Evolutionary conservation across 1,140 invertebrate species (phyloP).

Genomic region (Musca domestica): DNA sequence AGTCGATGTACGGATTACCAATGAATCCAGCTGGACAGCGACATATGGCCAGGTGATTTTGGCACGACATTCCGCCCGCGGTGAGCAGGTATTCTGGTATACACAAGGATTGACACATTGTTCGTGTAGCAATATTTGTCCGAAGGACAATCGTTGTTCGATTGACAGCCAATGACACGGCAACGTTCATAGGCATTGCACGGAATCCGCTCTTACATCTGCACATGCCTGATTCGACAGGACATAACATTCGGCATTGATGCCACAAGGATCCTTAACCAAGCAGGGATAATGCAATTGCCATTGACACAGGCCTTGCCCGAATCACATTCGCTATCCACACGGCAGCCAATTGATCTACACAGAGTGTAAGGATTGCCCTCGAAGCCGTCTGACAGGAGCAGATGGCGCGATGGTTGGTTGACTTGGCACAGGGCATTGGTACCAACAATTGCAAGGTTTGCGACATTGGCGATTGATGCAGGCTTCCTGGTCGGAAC

Average conservation of each 20-base stretch:
- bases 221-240: conserved; percentile 74
- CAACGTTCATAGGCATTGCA: conserved; percentile 75
- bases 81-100: conserved; percentile 71
- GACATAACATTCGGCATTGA: conserved; percentile 80
- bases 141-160: conserved; percentile 82
- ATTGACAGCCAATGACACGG: conserved; percentile 78
- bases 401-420: conserved; percentile 82
- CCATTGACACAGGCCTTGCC: conserved; percentile 79
- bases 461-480: conserved; percentile 81
- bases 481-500: conserved; percentile 73
- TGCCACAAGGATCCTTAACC: conserved; percentile 73
- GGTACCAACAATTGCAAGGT: conserved; percentile 81
- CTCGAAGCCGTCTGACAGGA: conserved; percentile 79
- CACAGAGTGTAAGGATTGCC: conserved; percentile 82
- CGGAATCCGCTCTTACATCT: conserved; percentile 76
- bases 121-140: conserved; percentile 75
- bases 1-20: conserved; percentile 81
- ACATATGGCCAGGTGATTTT: conserved; percentile 80
- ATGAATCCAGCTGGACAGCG: conserved; percentile 70
- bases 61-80: conserved; percentile 74
- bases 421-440: conserved; percentile 79
- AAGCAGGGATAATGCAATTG: conserved; percentile 81
- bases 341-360: conserved; percentile 72
- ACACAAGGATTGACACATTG: conserved; percentile 85
- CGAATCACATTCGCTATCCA: conserved; percentile 75